These are phyloP conservation scores for Melinaea menophilus DNA, from an alignment of 2,888 invertebrate species.

Conservation along the genomic window DNA sequence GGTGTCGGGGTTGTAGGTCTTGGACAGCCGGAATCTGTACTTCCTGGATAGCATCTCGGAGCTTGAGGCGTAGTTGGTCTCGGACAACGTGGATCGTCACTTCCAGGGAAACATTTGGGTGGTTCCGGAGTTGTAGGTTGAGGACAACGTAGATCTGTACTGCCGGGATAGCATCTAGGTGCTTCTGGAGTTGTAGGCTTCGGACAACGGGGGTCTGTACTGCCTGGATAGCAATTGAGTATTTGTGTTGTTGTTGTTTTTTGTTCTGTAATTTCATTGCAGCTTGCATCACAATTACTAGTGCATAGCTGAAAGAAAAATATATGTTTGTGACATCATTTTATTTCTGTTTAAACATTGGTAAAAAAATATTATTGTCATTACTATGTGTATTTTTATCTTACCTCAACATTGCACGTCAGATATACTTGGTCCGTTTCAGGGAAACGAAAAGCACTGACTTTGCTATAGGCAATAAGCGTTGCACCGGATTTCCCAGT, in stretches of 20 bases:
- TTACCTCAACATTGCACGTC: conserved; percentile 85
- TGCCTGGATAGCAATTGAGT: conserved; percentile 52
- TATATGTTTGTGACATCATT: conserved; percentile 5
- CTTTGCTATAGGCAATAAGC: conserved; percentile 81
- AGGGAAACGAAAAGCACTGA: conserved; percentile 86
- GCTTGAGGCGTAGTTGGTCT: conserved; percentile 43
- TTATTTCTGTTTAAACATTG: background rate
- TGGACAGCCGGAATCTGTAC: conserved; percentile 51
- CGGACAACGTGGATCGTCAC: conserved; percentile 44
- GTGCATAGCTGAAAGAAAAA: conserved; percentile 58
- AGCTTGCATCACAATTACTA: conserved; percentile 60
- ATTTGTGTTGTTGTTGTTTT: conserved; percentile 54
- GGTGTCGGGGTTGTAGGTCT: conserved; percentile 41
- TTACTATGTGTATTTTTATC: conserved; percentile 1
- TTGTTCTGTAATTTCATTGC: conserved; percentile 51
- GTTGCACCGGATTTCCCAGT: conserved; percentile 80
- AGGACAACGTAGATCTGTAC: conserved; percentile 39
- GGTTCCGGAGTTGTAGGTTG: conserved; percentile 35
- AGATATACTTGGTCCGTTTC: conserved; percentile 84
- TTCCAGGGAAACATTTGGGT: conserved; percentile 46
- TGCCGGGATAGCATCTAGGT: conserved; percentile 45
- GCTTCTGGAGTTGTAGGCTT: conserved; percentile 42
- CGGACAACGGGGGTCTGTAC: conserved; percentile 46
- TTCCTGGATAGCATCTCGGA: conserved; percentile 49
- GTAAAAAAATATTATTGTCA: background rate